Evolutionary conservation across 1,140 invertebrate genomes (phyloP).

Genomic region (Coenobita brevimanus): DNA sequence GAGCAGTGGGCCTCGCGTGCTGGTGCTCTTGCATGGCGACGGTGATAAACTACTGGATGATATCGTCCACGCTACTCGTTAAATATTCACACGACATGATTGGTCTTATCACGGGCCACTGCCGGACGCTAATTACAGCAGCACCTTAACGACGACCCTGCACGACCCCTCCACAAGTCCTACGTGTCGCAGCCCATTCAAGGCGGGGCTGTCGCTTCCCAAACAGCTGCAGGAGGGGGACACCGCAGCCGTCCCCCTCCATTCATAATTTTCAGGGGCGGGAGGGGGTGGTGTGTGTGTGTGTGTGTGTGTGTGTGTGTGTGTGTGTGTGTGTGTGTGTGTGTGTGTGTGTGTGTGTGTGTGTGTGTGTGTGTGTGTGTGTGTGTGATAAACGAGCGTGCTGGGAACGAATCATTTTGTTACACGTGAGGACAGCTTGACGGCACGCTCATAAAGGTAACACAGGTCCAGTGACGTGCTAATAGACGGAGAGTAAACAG

Average conservation of each 20-base stretch:
- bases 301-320: neutral
- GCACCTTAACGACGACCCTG: slow-evolving; percentile 35
- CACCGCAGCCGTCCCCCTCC: neutral
- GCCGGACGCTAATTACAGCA: slow-evolving; percentile 54
- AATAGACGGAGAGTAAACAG: slow-evolving; percentile 3
- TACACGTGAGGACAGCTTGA: slow-evolving; percentile 3
- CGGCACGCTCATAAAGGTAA: slow-evolving; percentile 12
- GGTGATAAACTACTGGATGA: slow-evolving; percentile 54
- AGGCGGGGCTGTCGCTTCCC: neutral
- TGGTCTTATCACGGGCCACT: slow-evolving; percentile 58
- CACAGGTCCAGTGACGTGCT: slow-evolving; percentile 5
- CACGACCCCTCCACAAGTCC: slow-evolving; percentile 26
- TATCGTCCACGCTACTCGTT: slow-evolving; percentile 54
- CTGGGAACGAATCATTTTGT: slow-evolving; percentile 18
- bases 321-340: neutral
- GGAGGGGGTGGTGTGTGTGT: too few species aligned
- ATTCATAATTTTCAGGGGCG: neutral
- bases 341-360: neutral
- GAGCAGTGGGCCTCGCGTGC: too few species aligned
- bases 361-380: neutral
- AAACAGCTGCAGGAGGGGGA: too few species aligned
- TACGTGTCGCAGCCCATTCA: slow-evolving; percentile 7
- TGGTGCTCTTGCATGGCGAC: slow-evolving; percentile 52
- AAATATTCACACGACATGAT: slow-evolving; percentile 64
- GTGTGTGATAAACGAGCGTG: neutral